Evolutionary conservation across 2,797 vertebrate genomes (phyloP).

Genomic region (Yasuhikotakia modesta): DNA sequence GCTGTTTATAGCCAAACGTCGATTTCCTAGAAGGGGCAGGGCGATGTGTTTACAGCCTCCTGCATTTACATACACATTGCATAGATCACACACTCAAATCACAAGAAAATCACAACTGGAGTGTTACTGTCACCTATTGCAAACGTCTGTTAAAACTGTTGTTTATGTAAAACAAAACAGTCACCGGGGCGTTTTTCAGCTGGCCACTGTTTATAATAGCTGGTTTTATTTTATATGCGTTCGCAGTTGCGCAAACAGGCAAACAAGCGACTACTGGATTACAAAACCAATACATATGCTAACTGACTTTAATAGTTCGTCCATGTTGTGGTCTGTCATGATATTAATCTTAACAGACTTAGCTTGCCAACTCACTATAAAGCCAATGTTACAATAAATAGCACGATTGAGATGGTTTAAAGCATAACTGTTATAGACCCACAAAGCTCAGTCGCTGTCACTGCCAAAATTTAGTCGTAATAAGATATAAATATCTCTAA

Average conservation of each 20-base stretch:
- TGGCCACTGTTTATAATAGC: background rate
- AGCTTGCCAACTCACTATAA: conserved; percentile 10
- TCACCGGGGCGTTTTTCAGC: conserved; percentile 11
- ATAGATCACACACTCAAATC: background rate
- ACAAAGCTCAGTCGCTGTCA: background rate
- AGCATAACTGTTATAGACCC: background rate
- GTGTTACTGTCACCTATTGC: background rate
- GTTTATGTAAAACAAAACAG: conserved; percentile 17
- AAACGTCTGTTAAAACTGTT: conserved; percentile 1
- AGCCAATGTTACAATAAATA: conserved; percentile 15
- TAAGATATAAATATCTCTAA: background rate
- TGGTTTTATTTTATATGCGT: background rate
- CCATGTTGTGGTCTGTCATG: background rate
- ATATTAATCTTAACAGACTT: conserved; percentile 9
- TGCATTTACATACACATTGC: background rate
- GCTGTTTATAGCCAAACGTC: conserved; percentile 51
- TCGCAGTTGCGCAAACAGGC: background rate
- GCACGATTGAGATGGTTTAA: background rate
- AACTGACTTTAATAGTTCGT: background rate
- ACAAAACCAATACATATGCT: background rate
- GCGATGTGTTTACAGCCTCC: conserved; percentile 29
- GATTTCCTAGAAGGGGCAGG: conserved; percentile 48
- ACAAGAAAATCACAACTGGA: conserved; percentile 2
- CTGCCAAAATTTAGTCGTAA: background rate
- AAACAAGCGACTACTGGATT: background rate